Base-by-base conservation (phyloP, 1,140 invertebrate species). In the Heliconius hewitsoni region DNA sequence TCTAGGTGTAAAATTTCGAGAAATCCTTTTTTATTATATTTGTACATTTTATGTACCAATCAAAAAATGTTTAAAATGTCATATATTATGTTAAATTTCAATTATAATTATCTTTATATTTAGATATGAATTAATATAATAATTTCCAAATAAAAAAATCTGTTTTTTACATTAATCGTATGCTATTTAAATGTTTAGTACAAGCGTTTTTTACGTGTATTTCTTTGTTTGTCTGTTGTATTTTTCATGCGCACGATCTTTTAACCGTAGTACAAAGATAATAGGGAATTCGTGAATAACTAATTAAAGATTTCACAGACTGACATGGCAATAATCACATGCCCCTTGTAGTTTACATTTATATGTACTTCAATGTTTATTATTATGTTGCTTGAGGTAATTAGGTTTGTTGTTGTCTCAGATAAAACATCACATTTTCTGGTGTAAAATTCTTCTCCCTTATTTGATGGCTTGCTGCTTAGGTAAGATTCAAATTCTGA, bases 221-320 rank as follows among this genome's bases (percentile, higher is more conserved):
- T 91, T 93, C 90, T 89, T 89, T 77, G 83, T 86, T 82, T 73
- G 80, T 70, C 70, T 52, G 74, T 78, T 75, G 75, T 82, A 81
- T 80, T 76, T 73, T 83, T 76, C 74, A 81, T 74, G 76, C 46
- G 70, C 83, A 87, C 86, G 86, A 87, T 80, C 71, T 79, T 78
- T 73, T 60, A 74, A 73, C 73, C 52, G 76, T 74, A 81, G 79
- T 66, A 73, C 78, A 55, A 73, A 74, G 71, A 79, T 86, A 84
- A 84, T 83, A 84, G 81, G 79, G 81, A 85, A 84, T 86, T 90
- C 90, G 91, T 91, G 90, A 90, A 86, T 82, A 83, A 71, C 76
- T 85, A 84, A 87, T 87, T 86, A 85, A 74, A 85, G 82, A 83
- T 82, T 82, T 86, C 52, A 81, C 60, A 79, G 57, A 73, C 78